Evolutionary conservation across 2,113 vertebrate species (phyloP), one percentile per base, ranked within the genome.

Genomic region (Hirundichthys speculiger): DNA sequence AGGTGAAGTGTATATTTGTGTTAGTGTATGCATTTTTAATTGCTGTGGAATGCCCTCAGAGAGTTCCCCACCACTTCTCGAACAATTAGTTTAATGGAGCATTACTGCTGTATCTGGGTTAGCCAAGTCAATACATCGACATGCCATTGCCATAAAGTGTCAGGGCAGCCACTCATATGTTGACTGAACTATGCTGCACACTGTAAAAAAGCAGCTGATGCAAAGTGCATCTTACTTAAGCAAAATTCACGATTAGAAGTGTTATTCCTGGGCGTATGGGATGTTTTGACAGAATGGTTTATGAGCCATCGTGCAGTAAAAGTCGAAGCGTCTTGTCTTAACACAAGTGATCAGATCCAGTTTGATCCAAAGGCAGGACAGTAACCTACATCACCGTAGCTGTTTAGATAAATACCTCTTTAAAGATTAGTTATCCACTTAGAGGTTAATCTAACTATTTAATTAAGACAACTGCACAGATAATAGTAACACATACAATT

Each of bases 21-120:
- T 52, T 64, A 24, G 59, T 56, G 14, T 45, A 38, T 73, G 71
- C 54, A 64, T 83, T 84, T 84, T 75, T 87, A 90, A 90, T 86
- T 78, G 82, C 30, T 60, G 69, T 5, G 38, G 74, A 42, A 55
- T 64, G 73, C 61, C 77, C 74, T 83, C 19, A 70, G 61, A 84
- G 79, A 64, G 77, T 63, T 77, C 64, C 72, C 52, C 69, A 57
- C 62, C 81, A 85, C 81, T 87, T 83, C 61, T 82, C 77, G 73
- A 85, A 85, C 84, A 86, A 80, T 89, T 85, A 81, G 85, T 86
- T 85, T 86, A 90, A 89, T 90, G 89, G 84, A 88, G 72, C 87
- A 74, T 87, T 59, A 65, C 83, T 77, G 42, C 54, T 20, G 38
- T 74, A 87, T 89, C 80, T 81, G 77, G 86, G 77, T 86, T 78